phyloP scores from a whole-genome alignment of 2,113 vertebrate genomes.

The Psittacula cyanocephala region DNA sequence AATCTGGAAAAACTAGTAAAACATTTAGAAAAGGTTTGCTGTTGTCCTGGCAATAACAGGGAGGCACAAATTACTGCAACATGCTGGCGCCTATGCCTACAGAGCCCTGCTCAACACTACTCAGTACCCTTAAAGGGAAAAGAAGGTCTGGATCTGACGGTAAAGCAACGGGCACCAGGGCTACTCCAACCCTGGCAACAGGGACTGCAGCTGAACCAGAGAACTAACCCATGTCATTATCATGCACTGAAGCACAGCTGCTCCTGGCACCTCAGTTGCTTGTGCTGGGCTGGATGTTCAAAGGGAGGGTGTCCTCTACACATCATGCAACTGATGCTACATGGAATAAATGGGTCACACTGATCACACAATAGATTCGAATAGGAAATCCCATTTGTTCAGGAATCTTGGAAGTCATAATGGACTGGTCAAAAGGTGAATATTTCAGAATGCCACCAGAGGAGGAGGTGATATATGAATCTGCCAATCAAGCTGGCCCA shows the following conservation, averaged over 20 bases:
- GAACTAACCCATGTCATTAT: background rate
- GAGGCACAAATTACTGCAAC: background rate
- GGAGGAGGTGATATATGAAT: background rate
- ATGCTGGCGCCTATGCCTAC: background rate
- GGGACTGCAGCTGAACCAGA: background rate
- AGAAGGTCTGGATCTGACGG: background rate
- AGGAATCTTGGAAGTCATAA: background rate
- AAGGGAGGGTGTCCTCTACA: background rate
- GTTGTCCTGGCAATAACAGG: background rate
- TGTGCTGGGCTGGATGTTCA: background rate
- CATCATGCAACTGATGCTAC: background rate
- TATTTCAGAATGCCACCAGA: background rate
- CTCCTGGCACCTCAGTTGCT: background rate
- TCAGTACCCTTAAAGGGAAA: background rate
- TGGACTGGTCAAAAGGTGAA: background rate
- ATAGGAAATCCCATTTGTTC: background rate
- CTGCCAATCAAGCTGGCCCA: background rate
- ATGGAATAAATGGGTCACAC: background rate
- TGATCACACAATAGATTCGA: background rate
- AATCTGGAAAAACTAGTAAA: background rate
- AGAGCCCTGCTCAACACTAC: background rate
- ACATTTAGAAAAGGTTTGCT: background rate
- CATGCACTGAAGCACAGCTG: background rate
- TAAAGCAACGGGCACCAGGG: background rate
- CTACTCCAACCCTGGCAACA: background rate